Percentiles rank a stretch among this genome's conserved stretches.
Evolutionary conservation across 2,113 vertebrate genomes (phyloP).

Genomic region (Recurvirostra avosetta): DNA sequence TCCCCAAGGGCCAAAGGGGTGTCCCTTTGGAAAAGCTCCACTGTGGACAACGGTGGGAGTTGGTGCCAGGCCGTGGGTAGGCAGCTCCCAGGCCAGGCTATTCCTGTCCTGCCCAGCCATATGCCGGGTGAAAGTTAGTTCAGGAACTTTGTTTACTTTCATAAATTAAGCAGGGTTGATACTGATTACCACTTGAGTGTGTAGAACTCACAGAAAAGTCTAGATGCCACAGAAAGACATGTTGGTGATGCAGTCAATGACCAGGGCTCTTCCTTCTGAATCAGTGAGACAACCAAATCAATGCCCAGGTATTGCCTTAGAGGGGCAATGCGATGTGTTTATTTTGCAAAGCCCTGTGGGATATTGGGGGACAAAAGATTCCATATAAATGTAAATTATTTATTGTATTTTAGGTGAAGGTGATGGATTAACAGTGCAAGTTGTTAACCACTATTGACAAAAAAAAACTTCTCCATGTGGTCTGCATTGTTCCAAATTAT

Average conservation of each 20-base stretch:
- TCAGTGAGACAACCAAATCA: neutral
- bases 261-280: neutral
- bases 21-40: neutral
- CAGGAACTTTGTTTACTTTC: neutral
- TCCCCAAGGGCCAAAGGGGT: neutral
- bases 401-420: neutral
- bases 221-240: neutral
- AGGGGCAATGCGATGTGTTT: neutral
- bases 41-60: neutral
- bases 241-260: accelerated
- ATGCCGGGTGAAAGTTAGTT: accelerated
- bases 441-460: neutral
- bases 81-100: neutral
- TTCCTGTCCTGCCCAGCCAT: neutral
- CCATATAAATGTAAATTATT: neutral
- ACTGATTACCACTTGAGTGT: neutral
- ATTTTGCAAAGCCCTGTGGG: neutral
- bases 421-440: neutral
- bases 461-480: neutral
- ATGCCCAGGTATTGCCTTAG: neutral
- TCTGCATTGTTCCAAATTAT: neutral
- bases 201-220: neutral
- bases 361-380: neutral
- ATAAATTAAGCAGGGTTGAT: neutral
- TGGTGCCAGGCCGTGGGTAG: neutral